Evolutionary conservation across 1,140 invertebrate genomes (phyloP).

Genomic region (Pseudomyrmex flavicornis): DNA sequence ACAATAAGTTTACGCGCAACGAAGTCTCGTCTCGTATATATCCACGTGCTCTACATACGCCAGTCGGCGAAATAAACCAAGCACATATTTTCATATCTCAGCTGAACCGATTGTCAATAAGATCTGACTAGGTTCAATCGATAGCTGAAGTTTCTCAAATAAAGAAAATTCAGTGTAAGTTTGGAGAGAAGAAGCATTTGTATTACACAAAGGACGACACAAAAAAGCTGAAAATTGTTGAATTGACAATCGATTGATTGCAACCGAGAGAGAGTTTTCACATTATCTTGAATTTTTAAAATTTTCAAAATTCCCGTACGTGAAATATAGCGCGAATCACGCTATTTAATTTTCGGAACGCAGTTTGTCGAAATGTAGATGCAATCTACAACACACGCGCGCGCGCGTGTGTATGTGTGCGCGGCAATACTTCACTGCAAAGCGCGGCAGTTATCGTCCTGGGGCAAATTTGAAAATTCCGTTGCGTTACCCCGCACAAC

Average conservation of each 20-base stretch:
- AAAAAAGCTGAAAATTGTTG: background rate
- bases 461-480: conserved; percentile 63
- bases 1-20: too few species aligned
- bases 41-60: too few species aligned
- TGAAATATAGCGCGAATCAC: conserved; percentile 20
- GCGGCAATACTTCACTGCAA: conserved; percentile 31
- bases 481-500: conserved; percentile 37
- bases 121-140: too few species aligned
- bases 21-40: conserved; percentile 17
- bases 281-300: background rate
- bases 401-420: too few species aligned
- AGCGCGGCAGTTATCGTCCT: conserved; percentile 28
- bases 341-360: conserved; percentile 46
- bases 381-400: conserved; percentile 36
- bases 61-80: too few species aligned
- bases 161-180: background rate
- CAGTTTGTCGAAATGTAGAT: conserved; percentile 51
- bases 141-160: background rate
- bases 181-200: background rate
- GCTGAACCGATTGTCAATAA: too few species aligned
- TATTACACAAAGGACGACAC: background rate
- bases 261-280: background rate
- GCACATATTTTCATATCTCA: too few species aligned
- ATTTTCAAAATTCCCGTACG: background rate
- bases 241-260: too few species aligned